phyloP scores from a whole-genome alignment of 2,113 vertebrate genomes.

The Heterotilapia buettikoferi region DNA sequence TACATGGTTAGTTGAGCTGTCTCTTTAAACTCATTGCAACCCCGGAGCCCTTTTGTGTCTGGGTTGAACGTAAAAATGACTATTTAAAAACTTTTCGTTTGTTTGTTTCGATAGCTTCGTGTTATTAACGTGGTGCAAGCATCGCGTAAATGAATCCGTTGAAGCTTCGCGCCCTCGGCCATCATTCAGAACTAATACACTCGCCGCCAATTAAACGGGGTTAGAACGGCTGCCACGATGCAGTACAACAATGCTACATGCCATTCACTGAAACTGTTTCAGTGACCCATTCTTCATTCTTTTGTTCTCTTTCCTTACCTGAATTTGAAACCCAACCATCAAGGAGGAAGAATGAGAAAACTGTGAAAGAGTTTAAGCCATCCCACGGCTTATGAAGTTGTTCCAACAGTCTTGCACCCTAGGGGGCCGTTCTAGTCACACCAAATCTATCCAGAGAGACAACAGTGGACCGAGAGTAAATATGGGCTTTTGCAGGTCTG shows the following conservation, averaged over 20 bases:
- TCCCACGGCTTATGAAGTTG: neutral
- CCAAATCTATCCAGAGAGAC: slow-evolving; percentile 23
- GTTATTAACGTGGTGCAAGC: slow-evolving; percentile 46
- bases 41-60: neutral
- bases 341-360: neutral
- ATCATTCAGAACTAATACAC: slow-evolving; percentile 35
- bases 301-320: neutral
- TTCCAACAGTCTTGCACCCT: slow-evolving; percentile 11
- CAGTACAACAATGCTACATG: neutral
- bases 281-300: neutral
- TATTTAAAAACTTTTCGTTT: slow-evolving; percentile 24
- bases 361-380: neutral
- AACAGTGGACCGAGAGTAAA: neutral
- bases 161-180: slow-evolving; percentile 23
- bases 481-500: neutral
- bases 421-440: neutral
- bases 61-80: neutral
- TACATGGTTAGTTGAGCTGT: slow-evolving; percentile 1
- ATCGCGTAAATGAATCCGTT: slow-evolving; percentile 45
- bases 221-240: slow-evolving; percentile 1
- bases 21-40: neutral
- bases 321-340: neutral
- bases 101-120: slow-evolving; percentile 41
- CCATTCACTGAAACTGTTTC: neutral
- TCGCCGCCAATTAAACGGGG: slow-evolving; percentile 28